Evolutionary conservation across 2,113 vertebrate species (phyloP).

Genomic region (Lophotis ruficrista): DNA sequence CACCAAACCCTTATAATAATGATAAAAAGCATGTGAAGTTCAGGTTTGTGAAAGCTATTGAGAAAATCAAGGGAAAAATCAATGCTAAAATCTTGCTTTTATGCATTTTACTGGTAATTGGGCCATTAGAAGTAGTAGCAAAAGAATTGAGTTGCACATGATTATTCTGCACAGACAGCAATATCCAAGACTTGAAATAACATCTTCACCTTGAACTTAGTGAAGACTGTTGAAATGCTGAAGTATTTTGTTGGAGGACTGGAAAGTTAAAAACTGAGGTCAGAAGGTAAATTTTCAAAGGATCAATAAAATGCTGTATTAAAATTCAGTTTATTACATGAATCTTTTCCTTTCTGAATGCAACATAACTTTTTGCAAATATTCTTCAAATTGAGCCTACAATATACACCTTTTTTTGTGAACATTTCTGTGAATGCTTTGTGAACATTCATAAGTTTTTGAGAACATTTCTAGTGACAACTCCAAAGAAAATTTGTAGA

Average conservation of each 20-base stretch:
- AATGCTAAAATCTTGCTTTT: conserved; percentile 60
- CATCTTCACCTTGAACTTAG: conserved; percentile 63
- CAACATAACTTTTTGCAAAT: not conserved
- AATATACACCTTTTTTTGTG: not conserved
- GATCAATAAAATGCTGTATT: not conserved
- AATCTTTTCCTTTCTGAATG: not conserved
- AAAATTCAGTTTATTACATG: not conserved
- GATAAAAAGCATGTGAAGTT: conserved; percentile 25
- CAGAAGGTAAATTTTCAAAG: conserved; percentile 9
- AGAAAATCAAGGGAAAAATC: conserved; percentile 55
- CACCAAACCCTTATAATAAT: conserved; percentile 34
- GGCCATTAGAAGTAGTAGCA: conserved; percentile 48
- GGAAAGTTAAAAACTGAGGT: conserved; percentile 6
- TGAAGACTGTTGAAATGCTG: not conserved
- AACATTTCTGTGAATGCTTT: not conserved
- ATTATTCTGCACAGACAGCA: conserved; percentile 24
- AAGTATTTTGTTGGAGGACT: not conserved
- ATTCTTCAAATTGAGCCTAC: not conserved
- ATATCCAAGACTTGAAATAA: conserved; percentile 32
- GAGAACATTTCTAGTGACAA: not conserved
- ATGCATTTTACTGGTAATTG: conserved; percentile 66
- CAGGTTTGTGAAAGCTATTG: conserved; percentile 39
- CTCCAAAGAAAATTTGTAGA: not conserved
- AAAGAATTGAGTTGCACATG: conserved; percentile 23
- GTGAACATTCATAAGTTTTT: not conserved